A percentile compares a stretch with the other conserved stretches of the same genome.
Evolutionary conservation across 2,113 vertebrate genomes (phyloP).

Genomic region (Neoarius graeffei): DNA sequence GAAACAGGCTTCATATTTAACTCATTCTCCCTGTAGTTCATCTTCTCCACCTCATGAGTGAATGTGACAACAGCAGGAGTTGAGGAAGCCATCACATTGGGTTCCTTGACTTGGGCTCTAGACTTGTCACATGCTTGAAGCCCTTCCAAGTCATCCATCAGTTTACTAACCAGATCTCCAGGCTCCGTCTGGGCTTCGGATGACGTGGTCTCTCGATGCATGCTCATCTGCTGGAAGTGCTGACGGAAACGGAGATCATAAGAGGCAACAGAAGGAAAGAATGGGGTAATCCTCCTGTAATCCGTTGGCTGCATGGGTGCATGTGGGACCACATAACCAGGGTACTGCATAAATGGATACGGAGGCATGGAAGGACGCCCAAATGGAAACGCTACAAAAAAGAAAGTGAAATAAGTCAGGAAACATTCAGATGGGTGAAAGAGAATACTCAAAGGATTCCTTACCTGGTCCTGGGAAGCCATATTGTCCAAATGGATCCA

Average conservation of each 20-base stretch:
- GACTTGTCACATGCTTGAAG: constrained; percentile 39
- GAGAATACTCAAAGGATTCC: background rate
- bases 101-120: constrained; percentile 28
- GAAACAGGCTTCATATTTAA: background rate
- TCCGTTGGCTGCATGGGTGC: constrained; percentile 59
- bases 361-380: constrained; percentile 56
- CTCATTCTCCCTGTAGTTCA: constrained; percentile 21
- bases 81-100: constrained; percentile 42
- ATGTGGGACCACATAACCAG: constrained; percentile 61
- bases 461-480: constrained; percentile 57
- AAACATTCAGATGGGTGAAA: background rate
- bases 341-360: constrained; percentile 61
- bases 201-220: constrained; percentile 51
- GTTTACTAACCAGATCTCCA: constrained; percentile 50
- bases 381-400: constrained; percentile 45
- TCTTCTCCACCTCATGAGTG: constrained; percentile 29
- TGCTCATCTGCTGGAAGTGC: constrained; percentile 48
- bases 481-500: constrained; percentile 58
- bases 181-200: constrained; percentile 63
- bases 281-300: constrained; percentile 55
- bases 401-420: background rate
- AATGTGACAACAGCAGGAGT: constrained; percentile 28
- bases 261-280: constrained; percentile 38
- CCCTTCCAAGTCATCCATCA: constrained; percentile 46
- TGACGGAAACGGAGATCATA: constrained; percentile 52